Evolutionary conservation across 1,140 invertebrate genomes (phyloP).

Genomic region (Adoxophyes honmai): DNA sequence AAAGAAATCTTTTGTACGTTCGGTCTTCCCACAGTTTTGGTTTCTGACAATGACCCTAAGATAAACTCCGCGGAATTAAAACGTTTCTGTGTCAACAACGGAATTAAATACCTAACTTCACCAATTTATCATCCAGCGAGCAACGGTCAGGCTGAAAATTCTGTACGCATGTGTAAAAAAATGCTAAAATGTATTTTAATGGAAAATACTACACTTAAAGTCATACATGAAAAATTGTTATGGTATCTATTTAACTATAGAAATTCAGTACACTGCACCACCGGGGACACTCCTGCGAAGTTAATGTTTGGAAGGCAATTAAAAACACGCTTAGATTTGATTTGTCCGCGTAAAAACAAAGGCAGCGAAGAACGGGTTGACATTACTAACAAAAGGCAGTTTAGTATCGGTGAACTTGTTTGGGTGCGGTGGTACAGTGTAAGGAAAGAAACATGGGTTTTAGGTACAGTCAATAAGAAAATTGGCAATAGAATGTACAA

Average conservation of each 20-base stretch:
- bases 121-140: constrained; percentile 14
- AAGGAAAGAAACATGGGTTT: constrained; percentile 22
- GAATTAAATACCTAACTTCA: constrained; percentile 6
- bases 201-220: too few relatives aligned
- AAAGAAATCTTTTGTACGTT: constrained; percentile 1
- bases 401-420: too few relatives aligned
- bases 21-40: background rate
- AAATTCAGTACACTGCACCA: constrained; percentile 30
- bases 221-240: constrained; percentile 17
- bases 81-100: background rate
- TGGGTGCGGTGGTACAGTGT: constrained; percentile 25
- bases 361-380: too few relatives aligned
- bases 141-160: too few relatives aligned
- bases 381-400: too few relatives aligned
- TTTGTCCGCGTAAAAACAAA: background rate
- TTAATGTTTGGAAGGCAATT: constrained; percentile 27
- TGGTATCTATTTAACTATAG: constrained; percentile 33
- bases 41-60: constrained; percentile 14
- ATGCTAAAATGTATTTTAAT: background rate
- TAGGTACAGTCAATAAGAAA: too few relatives aligned
- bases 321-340: constrained; percentile 16
- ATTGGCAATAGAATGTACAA: constrained; percentile 26
- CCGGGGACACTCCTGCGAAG: constrained; percentile 22
- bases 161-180: too few relatives aligned
- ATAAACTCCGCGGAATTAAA: too few relatives aligned